Evolutionary conservation across 1,140 invertebrate genomes (phyloP).

Genomic region (Steinernema feltiae): DNA sequence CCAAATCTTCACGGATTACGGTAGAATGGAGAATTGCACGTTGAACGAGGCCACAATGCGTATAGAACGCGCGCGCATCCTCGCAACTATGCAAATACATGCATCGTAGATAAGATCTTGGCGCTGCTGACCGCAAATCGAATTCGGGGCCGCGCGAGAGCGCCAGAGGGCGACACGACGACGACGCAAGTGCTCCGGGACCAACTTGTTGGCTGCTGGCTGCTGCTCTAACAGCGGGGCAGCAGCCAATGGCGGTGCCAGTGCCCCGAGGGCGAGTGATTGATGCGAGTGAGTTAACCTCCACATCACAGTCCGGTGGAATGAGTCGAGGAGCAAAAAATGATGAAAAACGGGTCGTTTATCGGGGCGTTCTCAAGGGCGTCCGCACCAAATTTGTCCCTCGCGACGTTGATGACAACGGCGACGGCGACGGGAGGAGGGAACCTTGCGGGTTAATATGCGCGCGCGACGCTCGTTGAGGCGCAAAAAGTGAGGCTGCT

Average conservation of each 20-base stretch:
- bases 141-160: not conserved
- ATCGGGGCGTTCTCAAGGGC: not conserved
- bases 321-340: not conserved
- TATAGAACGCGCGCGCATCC: not conserved
- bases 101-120: not conserved
- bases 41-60: too few relatives aligned
- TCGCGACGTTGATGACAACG: too few relatives aligned
- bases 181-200: not conserved
- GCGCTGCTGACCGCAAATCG: not conserved
- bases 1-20: too few relatives aligned
- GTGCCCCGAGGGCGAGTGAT: not conserved
- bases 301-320: not conserved
- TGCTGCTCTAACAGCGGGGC: too few relatives aligned
- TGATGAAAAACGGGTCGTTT: constrained; percentile 2
- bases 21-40: too few relatives aligned
- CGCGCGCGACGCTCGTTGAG: not conserved
- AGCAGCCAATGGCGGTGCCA: not conserved
- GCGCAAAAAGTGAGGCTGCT: not conserved
- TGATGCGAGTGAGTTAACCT: constrained; percentile 15
- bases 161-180: not conserved
- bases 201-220: too few relatives aligned
- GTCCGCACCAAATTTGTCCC: not conserved
- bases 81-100: not conserved
- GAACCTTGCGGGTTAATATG: not conserved
- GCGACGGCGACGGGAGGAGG: too few relatives aligned